Base-by-base conservation (phyloP, 1,140 invertebrate genomes). In the Camponotus pennsylvanicus region DNA sequence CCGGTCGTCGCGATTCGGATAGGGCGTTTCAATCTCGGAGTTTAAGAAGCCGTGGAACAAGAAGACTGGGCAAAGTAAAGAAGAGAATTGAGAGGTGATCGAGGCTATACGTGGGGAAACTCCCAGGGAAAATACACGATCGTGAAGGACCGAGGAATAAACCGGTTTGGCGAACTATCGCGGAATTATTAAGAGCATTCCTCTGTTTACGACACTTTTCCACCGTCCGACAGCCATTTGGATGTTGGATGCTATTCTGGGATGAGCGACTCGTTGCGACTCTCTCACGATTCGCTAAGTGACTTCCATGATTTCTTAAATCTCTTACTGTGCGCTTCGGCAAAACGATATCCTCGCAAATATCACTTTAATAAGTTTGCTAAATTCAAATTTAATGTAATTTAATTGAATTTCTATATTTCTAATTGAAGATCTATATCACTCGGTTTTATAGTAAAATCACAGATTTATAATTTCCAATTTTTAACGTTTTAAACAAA, bases 131-230 rank as follows among this genome's bases (percentile, higher is more conserved):
- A 55, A 9, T 70, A 64, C 57, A 78, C 32, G 55, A 71, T 40
- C 34, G 42, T 34, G 49, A 27, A 40, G 18, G 21, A 73, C 5
- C 63, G 42, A 13, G 21, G 55, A 37, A 86, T 64, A 67, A 37
- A 52, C 37, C 55, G 45, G 75, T 70, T 89, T 63, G 32, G 75
- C 69, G 63, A 85, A 89, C 82, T 70, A 37, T 89, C 69, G 73
- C 37, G 45, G 42, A 87, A 88, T 89, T 88, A 89, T 85, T 88
- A 88, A 89, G 66, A 89, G 88, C 75, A 49, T 89, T 87, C 42
- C 63, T 67, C 63, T 87, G 78, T 83, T 83, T 73, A 75, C 75
- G 52, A 42, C 85, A 27, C 34, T 11, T 49, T 69, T 57, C 2
- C 34, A 13, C 37, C 34, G n/a, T 57, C 21, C 52, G 40, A 82